These are phyloP conservation scores for Cotesia congregata DNA, from an alignment of 2,888 invertebrate genomes.

Conservation along the genomic window DNA sequence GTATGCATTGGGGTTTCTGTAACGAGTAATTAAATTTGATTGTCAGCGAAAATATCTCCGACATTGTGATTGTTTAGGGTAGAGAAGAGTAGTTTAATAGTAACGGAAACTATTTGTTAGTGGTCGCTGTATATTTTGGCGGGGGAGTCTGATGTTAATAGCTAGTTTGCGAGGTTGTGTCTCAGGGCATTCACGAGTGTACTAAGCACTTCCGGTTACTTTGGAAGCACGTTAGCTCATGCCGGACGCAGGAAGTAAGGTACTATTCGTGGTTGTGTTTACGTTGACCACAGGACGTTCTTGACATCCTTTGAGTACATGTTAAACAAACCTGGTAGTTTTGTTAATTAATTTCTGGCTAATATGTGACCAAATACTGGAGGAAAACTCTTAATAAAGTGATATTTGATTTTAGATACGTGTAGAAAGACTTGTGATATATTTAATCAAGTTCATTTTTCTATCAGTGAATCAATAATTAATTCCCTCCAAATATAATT, in stretches of 20 bases:
- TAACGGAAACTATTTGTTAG: not conserved
- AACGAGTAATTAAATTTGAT: conserved; percentile 55
- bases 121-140: not conserved
- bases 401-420: too few species aligned
- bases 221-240: conserved; percentile 24
- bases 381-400: too few species aligned
- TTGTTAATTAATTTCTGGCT: not conserved
- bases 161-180: conserved; percentile 5
- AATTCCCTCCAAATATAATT: too few species aligned
- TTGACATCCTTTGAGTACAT: conserved; percentile 53
- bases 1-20: conserved; percentile 82
- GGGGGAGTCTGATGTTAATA: not conserved
- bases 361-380: not conserved
- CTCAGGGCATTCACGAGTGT: conserved; percentile 2
- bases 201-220: conserved; percentile 37
- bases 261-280: conserved; percentile 49
- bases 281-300: conserved; percentile 51
- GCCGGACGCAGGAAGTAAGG: conserved; percentile 50
- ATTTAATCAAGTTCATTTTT: too few species aligned
- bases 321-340: conserved; percentile 44
- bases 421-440: too few species aligned
- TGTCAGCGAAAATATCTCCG: not conserved
- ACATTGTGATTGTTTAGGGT: not conserved
- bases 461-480: too few species aligned
- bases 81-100: not conserved